These are phyloP conservation scores for Dunckerocampus dactyliophorus DNA, from an alignment of 2,113 vertebrate species.

Conservation along the genomic window DNA sequence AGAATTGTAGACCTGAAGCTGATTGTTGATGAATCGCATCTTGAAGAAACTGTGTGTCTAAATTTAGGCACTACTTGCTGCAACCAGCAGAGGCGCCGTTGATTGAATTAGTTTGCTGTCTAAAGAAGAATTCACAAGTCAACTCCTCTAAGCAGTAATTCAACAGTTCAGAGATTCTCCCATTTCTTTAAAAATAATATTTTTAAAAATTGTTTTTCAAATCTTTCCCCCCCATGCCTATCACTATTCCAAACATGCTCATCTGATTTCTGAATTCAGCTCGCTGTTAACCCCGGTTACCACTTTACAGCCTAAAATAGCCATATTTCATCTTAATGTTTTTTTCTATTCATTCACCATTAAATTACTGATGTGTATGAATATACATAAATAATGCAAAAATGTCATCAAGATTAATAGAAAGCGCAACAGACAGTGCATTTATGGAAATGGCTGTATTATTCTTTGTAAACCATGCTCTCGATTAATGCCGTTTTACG, in stretches of 20 bases:
- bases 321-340: slow-evolving; percentile 59
- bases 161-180: too few relatives aligned
- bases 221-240: background rate
- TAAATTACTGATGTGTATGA: slow-evolving; percentile 39
- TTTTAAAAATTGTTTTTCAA: too few relatives aligned
- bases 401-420: slow-evolving; percentile 76
- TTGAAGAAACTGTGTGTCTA: too few relatives aligned
- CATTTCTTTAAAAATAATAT: too few relatives aligned
- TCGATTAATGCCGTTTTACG: slow-evolving; percentile 68
- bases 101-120: too few relatives aligned
- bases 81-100: too few relatives aligned
- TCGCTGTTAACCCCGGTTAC: slow-evolving; percentile 33
- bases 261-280: slow-evolving; percentile 46
- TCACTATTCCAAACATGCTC: background rate
- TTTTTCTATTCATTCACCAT: slow-evolving; percentile 66
- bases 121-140: too few relatives aligned
- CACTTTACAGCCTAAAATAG: slow-evolving; percentile 27
- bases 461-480: slow-evolving; percentile 66
- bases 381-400: slow-evolving; percentile 64
- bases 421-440: slow-evolving; percentile 63
- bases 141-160: too few relatives aligned
- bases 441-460: slow-evolving; percentile 74
- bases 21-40: too few relatives aligned
- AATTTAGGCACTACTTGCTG: too few relatives aligned
- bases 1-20: too few relatives aligned